These are phyloP conservation scores for Oreotrochilus melanogaster DNA, from an alignment of 2,113 vertebrate genomes.

Conservation along the genomic window DNA sequence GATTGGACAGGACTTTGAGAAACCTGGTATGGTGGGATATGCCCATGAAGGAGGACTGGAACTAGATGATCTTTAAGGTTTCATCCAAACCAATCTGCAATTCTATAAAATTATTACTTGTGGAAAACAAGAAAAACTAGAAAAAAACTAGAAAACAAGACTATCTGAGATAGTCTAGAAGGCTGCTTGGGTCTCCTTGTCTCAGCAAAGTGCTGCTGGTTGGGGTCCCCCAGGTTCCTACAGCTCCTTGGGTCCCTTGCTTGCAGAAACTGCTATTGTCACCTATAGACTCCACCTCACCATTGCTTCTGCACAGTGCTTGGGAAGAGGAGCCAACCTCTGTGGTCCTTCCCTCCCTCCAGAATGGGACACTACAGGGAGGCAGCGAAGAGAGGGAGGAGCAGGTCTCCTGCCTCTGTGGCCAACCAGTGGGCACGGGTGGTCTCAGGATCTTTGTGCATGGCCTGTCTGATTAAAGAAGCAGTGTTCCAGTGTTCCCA, in stretches of 20 bases:
- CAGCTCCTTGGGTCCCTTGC: not conserved
- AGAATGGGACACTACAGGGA: not conserved
- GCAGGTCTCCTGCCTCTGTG: not conserved
- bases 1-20: too few species aligned
- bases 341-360: not conserved
- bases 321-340: not conserved
- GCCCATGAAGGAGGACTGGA: too few species aligned
- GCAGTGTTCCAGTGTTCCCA: accelerated
- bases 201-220: not conserved
- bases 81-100: too few species aligned
- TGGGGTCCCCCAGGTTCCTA: not conserved
- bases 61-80: too few species aligned
- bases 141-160: too few species aligned
- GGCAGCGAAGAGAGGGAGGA: not conserved
- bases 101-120: not conserved
- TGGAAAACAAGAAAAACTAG: not conserved
- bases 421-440: not conserved
- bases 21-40: too few species aligned
- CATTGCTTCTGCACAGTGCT: not conserved
- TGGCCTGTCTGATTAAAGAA: not conserved
- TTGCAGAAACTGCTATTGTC: not conserved
- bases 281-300: not conserved
- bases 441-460: not conserved
- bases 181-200: accelerated
- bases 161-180: not conserved